phyloP scores from a whole-genome alignment of 2,888 invertebrate genomes.

The Lissocephala sabroskyi region DNA sequence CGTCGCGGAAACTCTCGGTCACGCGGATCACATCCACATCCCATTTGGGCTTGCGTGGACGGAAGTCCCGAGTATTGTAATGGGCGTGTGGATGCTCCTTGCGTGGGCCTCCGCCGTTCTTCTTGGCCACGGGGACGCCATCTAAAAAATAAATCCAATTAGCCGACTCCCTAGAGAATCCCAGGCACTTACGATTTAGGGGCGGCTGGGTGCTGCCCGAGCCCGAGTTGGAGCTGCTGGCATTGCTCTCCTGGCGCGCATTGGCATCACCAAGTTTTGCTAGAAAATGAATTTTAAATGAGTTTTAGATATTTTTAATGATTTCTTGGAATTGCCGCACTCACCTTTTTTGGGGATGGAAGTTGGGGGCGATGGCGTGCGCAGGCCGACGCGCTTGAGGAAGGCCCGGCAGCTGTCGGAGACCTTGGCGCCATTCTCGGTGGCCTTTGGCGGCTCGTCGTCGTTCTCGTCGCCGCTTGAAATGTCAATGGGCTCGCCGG shows the following conservation, averaged over 20 bases:
- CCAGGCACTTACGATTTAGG: constrained; percentile 32
- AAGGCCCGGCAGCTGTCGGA: neutral
- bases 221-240: constrained; percentile 4
- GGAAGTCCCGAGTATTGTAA: constrained; percentile 18
- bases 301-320: constrained; percentile 2
- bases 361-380: neutral
- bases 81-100: constrained; percentile 3
- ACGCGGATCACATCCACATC: constrained; percentile 48
- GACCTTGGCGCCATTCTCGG: constrained; percentile 30
- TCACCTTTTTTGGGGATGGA: constrained; percentile 35
- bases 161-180: neutral
- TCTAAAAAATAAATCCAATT: too few relatives aligned
- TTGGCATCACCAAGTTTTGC: neutral
- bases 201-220: neutral
- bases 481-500: constrained; percentile 81
- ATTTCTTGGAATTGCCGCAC: neutral
- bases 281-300: too few relatives aligned
- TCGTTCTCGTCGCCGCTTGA: constrained; percentile 83
- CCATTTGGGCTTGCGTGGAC: constrained; percentile 59
- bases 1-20: constrained; percentile 72
- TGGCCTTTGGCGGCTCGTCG: constrained; percentile 63
- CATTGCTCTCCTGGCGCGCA: constrained; percentile 3
- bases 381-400: neutral
- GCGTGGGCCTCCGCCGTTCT: neutral
- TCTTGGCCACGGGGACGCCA: neutral